phyloP scores from a whole-genome alignment of 92 coral and sea anemone species.

The Phymanthus crucifer region DNA sequence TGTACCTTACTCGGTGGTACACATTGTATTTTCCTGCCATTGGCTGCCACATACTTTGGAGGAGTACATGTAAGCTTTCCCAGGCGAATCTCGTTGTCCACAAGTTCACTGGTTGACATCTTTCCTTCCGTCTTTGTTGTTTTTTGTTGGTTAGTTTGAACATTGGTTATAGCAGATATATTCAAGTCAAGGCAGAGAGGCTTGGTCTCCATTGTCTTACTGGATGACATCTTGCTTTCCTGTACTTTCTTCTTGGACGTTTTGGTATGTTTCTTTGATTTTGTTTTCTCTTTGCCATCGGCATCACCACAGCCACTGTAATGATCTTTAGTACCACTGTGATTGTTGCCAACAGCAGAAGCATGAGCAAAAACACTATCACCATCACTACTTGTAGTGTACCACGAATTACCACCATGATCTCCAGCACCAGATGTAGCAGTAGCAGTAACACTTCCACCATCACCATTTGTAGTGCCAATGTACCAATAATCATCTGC shows the following conservation, averaged over 20 bases:
- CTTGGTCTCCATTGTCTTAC: neutral
- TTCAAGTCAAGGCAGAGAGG: no score
- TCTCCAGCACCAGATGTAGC: neutral
- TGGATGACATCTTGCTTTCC: neutral
- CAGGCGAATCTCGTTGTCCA: neutral
- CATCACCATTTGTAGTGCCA: no score
- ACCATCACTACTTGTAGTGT: no score
- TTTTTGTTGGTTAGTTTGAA: neutral
- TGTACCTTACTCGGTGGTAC: neutral
- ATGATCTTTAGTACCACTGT: no score
- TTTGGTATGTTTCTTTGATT: neutral
- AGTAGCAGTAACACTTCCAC: no score
- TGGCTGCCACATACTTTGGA: neutral
- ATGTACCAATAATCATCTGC: no score
- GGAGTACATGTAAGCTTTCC: no score
- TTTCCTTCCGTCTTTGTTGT: neutral
- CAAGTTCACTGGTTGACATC: neutral
- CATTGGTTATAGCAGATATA: no score
- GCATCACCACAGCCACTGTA: no score
- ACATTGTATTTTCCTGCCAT: neutral
- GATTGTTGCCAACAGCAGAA: no score
- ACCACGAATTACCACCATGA: no score
- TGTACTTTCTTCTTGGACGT: neutral
- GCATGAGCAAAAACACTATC: no score
- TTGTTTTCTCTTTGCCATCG: neutral